Evolutionary conservation across 1,140 invertebrate species (phyloP).

Genomic region (Nylanderia fulva): DNA sequence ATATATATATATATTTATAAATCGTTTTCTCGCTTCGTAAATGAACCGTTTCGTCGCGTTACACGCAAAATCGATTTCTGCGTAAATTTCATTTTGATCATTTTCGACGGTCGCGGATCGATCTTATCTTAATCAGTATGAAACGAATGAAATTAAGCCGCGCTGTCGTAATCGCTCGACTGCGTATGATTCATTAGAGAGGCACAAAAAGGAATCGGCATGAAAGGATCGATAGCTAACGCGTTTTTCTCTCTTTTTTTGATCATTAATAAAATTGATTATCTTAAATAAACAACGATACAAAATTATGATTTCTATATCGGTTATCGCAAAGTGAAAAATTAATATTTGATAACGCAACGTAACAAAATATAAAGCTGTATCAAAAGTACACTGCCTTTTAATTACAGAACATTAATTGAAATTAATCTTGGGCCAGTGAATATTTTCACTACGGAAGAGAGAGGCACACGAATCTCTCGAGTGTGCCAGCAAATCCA

Average conservation of each 20-base stretch:
- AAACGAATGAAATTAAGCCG: conserved; percentile 24
- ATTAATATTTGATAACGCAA: conserved; percentile 16
- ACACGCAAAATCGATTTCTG: conserved; percentile 35
- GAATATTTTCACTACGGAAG: not conserved
- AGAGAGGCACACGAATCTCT: no score
- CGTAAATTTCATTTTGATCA: conserved; percentile 20
- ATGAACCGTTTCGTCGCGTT: conserved; percentile 55
- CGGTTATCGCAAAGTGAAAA: conserved; percentile 28
- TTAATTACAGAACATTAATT: not conserved
- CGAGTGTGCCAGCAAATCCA: not conserved
- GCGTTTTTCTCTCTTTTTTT: not conserved
- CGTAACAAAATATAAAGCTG: not conserved
- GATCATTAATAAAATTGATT: conserved; percentile 53
- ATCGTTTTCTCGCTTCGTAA: conserved; percentile 39
- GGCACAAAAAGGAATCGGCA: not conserved
- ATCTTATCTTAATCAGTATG: conserved; percentile 44
- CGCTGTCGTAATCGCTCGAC: not conserved
- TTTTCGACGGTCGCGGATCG: conserved; percentile 17
- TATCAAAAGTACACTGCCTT: not conserved
- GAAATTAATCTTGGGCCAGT: not conserved
- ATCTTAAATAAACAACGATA: not conserved
- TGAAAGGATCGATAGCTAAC: not conserved
- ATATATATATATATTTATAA: no score
- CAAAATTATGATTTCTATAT: not conserved
- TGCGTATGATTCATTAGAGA: conserved; percentile 30